Conservation (phyloP, 2,113 vertebrate genomes). For the Dasyurus viverrinus region DNA sequence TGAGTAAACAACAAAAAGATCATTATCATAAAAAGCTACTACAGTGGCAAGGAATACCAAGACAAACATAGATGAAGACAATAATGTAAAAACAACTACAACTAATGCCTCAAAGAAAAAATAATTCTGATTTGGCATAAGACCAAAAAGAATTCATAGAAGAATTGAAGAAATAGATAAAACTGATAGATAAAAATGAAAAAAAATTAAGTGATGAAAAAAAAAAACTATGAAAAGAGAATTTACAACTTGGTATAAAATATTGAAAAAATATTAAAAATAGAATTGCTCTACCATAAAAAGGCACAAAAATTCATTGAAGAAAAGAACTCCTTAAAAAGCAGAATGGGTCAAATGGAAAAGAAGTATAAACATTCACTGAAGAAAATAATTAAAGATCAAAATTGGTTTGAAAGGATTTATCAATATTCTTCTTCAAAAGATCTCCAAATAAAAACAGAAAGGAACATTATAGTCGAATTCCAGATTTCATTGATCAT, state of each 20-base stretch:
- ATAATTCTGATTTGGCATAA: neutral
- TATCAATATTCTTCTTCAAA: neutral
- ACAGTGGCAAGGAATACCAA: neutral
- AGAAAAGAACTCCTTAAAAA: neutral
- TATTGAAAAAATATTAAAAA: neutral
- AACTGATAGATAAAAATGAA: neutral
- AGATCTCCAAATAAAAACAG: neutral
- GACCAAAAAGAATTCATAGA: neutral
- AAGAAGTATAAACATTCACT: neutral
- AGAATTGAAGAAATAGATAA: neutral
- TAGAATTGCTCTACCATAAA: neutral
- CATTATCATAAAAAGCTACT: neutral
- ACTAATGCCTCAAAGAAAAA: neutral
- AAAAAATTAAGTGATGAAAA: neutral
- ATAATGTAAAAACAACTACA: neutral
- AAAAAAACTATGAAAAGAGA: neutral
- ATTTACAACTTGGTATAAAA: neutral
- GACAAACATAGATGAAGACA: neutral
- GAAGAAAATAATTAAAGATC: neutral
- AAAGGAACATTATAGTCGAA: neutral
- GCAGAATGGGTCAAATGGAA: neutral
- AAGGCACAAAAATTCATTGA: neutral
- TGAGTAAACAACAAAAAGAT: no score
- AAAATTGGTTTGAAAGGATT: no score
- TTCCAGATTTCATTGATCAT: neutral